These are phyloP conservation scores for Tachysurus fulvidraco DNA, from an alignment of 2,113 vertebrate species.

Conservation along the genomic window DNA sequence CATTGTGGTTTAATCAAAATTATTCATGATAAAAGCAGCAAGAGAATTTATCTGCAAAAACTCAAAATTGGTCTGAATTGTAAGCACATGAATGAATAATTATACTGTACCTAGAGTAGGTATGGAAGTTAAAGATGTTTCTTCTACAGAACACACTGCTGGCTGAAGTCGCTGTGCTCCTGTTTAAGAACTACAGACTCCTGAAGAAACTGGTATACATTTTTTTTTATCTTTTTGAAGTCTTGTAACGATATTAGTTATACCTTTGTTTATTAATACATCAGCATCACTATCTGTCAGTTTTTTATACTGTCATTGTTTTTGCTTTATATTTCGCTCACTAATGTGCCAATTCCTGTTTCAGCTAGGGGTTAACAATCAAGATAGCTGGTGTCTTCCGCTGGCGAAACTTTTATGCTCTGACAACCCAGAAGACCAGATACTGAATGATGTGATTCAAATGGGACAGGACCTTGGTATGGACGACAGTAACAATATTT, in stretches of 20 bases:
- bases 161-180: neutral
- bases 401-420: neutral
- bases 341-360: neutral
- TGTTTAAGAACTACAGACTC: neutral
- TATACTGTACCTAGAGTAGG: neutral
- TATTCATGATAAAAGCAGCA: neutral
- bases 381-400: neutral
- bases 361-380: neutral
- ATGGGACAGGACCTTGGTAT: neutral
- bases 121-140: neutral
- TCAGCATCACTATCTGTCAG: neutral
- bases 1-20: neutral
- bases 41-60: neutral
- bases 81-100: neutral
- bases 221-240: too few relatives aligned
- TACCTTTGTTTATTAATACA: neutral
- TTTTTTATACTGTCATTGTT: neutral
- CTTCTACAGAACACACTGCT: neutral
- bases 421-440: neutral
- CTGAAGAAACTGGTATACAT: neutral
- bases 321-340: neutral
- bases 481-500: neutral
- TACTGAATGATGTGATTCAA: neutral
- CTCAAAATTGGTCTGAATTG: neutral
- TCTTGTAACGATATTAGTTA: too few relatives aligned